These are phyloP conservation scores for Lasioglossum morio DNA, from an alignment of 2,888 invertebrate species.

Conservation along the genomic window DNA sequence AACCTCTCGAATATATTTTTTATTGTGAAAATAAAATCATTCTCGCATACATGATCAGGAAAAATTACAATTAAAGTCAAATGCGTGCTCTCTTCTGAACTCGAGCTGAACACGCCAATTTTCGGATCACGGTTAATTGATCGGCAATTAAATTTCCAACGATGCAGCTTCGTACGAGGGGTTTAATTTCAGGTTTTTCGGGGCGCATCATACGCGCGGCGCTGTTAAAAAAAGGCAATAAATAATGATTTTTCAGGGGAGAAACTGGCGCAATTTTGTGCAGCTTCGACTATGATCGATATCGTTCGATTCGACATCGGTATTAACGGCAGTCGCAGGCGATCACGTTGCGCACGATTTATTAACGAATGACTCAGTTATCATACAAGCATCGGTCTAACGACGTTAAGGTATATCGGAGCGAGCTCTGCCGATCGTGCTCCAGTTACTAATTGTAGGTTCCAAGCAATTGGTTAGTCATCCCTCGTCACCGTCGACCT, in stretches of 20 bases:
- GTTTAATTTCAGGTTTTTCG: not conserved
- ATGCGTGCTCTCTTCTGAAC: not conserved
- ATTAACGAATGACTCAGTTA: slow-evolving; percentile 73
- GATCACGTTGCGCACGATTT: slow-evolving; percentile 50
- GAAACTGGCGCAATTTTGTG: not conserved
- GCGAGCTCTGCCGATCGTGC: slow-evolving; percentile 62
- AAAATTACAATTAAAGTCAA: not conserved
- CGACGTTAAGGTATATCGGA: slow-evolving; percentile 67
- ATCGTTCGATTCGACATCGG: not conserved
- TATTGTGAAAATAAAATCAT: not conserved
- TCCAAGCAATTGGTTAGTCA: slow-evolving; percentile 76
- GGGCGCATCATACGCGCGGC: not conserved
- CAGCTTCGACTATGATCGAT: slow-evolving; percentile 19
- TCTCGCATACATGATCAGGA: not conserved
- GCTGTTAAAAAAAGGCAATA: not conserved
- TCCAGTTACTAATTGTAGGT: slow-evolving; percentile 76
- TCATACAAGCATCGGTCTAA: slow-evolving; percentile 68
- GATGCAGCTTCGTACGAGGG: not conserved
- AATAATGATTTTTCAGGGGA: not conserved
- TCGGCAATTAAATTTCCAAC: not conserved
- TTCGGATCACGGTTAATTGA: not conserved
- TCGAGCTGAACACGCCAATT: not conserved
- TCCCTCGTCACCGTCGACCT: slow-evolving; percentile 44
- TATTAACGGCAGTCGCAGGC: slow-evolving; percentile 20
- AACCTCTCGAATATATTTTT: too few species aligned